Percentiles rank a stretch among this genome's conserved stretches.
These are phyloP conservation scores for Anoplophora glabripennis DNA, from an alignment of 1,140 invertebrate genomes.

Conservation along the genomic window DNA sequence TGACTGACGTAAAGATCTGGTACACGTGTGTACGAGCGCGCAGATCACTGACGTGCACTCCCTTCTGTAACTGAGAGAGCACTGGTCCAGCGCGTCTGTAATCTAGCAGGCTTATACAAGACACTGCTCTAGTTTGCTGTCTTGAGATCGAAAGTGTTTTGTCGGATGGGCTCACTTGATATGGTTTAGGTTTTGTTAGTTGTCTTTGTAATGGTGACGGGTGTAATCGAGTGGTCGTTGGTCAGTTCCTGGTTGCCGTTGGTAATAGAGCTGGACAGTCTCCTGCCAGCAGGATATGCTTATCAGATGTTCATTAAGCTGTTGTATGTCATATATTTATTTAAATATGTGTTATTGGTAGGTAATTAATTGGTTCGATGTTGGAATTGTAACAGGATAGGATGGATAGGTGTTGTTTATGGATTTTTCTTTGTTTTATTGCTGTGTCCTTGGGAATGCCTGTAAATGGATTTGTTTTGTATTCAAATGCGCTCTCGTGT, in stretches of 20 bases:
- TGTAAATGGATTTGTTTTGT: too few species aligned
- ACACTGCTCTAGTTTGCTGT: slow-evolving; percentile 37
- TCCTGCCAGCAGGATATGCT: neutral
- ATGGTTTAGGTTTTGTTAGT: slow-evolving; percentile 36
- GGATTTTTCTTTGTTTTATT: slow-evolving; percentile 6
- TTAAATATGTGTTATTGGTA: slow-evolving; percentile 1
- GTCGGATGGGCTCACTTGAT: slow-evolving; percentile 37
- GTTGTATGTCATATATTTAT: neutral
- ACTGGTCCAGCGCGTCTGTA: slow-evolving; percentile 34
- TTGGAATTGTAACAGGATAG: slow-evolving; percentile 14
- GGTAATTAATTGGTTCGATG: slow-evolving; percentile 12
- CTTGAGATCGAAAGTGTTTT: slow-evolving; percentile 41
- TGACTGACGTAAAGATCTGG: neutral
- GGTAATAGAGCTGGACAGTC: slow-evolving; percentile 1
- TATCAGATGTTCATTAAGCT: slow-evolving; percentile 8
- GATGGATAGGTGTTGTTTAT: slow-evolving; percentile 10
- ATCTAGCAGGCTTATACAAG: slow-evolving; percentile 34
- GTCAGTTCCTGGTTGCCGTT: slow-evolving; percentile 30
- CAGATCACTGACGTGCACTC: slow-evolving; percentile 19
- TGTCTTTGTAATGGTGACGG: slow-evolving; percentile 24
- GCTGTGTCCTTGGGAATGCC: neutral
- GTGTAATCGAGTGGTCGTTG: slow-evolving; percentile 26
- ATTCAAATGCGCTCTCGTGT: too few species aligned
- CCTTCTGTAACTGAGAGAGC: slow-evolving; percentile 30
- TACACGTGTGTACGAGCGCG: slow-evolving; percentile 25